Evolutionary conservation across 2,113 vertebrate species (phyloP).

Genomic region (Pterocles burchelli): DNA sequence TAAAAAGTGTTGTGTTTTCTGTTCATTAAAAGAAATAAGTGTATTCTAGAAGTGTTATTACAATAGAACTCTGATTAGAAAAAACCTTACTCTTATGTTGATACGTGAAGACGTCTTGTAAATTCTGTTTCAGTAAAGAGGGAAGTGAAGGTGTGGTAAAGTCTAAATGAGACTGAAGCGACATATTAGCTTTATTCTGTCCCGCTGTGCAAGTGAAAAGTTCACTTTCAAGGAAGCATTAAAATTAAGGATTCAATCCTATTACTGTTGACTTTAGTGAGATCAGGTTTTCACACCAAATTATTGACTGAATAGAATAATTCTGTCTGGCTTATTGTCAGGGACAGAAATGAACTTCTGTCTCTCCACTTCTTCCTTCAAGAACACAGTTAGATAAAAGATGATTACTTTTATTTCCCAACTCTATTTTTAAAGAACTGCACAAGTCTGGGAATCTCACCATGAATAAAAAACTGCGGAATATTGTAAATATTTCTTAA

Average conservation of each 20-base stretch:
- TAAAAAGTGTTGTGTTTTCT: not conserved
- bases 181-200: not conserved
- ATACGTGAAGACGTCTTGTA: not conserved
- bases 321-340: not conserved
- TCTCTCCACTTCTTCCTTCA: not conserved
- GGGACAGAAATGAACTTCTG: not conserved
- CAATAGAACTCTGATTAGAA: not conserved
- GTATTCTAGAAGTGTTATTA: not conserved
- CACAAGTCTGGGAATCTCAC: not conserved
- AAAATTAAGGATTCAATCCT: not conserved
- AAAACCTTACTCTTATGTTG: not conserved
- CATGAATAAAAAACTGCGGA: not conserved
- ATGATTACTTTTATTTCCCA: not conserved
- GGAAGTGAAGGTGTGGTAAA: not conserved
- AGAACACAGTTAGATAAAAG: not conserved
- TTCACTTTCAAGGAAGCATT: not conserved
- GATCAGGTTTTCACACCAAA: not conserved
- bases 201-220: not conserved
- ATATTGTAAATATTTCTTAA: slow-evolving; percentile 24
- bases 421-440: not conserved
- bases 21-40: not conserved
- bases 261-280: not conserved
- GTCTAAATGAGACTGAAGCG: not conserved
- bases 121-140: not conserved
- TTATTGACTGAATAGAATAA: not conserved